Evolutionary conservation across 2,113 vertebrate species (phyloP).

Genomic region (Sakesphorus luctuosus): DNA sequence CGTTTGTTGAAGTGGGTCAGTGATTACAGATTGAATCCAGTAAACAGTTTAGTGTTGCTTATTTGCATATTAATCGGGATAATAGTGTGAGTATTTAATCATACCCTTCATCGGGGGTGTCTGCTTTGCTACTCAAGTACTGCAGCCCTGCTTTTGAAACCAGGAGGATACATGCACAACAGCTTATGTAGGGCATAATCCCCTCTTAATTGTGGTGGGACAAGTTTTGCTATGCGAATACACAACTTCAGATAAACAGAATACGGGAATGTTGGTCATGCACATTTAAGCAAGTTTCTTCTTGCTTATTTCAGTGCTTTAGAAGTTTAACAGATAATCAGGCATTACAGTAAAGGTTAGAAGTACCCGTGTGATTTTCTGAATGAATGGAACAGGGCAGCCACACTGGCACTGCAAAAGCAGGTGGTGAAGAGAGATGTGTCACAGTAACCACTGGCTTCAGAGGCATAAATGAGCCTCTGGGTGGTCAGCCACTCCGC

Average conservation of each 20-base stretch:
- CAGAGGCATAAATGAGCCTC: not conserved
- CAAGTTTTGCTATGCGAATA: not conserved
- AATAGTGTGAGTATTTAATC: not conserved
- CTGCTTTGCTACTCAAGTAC: not conserved
- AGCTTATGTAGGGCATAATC: not conserved
- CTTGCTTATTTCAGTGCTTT: not conserved
- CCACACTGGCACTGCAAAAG: not conserved
- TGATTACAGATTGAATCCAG: not conserved
- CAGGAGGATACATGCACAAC: not conserved
- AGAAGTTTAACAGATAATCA: not conserved
- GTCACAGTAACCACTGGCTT: not conserved
- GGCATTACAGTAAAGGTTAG: not conserved
- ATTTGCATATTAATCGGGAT: slow-evolving; percentile 31
- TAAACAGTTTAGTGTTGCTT: not conserved
- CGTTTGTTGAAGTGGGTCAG: slow-evolving; percentile 37
- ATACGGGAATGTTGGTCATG: not conserved
- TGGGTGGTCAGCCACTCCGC: not conserved
- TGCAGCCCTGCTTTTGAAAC: not conserved
- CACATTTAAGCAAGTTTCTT: not conserved
- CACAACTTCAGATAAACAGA: not conserved
- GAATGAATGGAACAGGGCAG: not conserved
- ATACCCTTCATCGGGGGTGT: not conserved
- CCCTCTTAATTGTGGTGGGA: not conserved
- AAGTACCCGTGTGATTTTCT: not conserved
- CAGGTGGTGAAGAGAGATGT: not conserved